Evolutionary conservation across 2,113 vertebrate genomes (phyloP).

Genomic region (Prionailurus bengalensis): DNA sequence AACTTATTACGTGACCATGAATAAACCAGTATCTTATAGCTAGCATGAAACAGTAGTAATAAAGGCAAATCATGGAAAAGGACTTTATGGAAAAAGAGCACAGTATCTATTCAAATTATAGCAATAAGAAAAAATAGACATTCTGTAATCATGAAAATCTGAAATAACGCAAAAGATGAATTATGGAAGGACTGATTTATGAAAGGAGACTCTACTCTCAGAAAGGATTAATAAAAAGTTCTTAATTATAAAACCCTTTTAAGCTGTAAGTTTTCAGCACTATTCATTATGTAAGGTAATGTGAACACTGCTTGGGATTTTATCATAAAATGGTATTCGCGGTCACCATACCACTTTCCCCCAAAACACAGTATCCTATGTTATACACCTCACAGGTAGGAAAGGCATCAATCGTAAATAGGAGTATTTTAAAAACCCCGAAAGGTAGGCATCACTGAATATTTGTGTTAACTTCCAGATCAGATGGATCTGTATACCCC

Average conservation of each 20-base stretch:
- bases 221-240: background rate
- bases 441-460: background rate
- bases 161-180: slow-evolving; percentile 30
- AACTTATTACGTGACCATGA: background rate
- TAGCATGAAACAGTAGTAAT: background rate
- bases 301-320: background rate
- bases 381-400: background rate
- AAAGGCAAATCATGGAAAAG: slow-evolving; percentile 2
- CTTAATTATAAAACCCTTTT: background rate
- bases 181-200: background rate
- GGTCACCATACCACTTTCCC: background rate
- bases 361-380: background rate
- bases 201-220: background rate
- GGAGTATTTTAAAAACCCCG: background rate
- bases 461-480: background rate
- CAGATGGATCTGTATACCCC: background rate
- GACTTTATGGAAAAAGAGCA: background rate
- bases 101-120: background rate
- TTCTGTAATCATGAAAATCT: slow-evolving; percentile 1
- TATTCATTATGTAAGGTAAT: background rate
- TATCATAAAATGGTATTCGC: background rate
- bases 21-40: background rate
- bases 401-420: background rate
- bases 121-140: background rate
- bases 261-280: background rate